Conservation (phyloP, 2,113 vertebrate genomes). For the Abramis brama region DNA sequence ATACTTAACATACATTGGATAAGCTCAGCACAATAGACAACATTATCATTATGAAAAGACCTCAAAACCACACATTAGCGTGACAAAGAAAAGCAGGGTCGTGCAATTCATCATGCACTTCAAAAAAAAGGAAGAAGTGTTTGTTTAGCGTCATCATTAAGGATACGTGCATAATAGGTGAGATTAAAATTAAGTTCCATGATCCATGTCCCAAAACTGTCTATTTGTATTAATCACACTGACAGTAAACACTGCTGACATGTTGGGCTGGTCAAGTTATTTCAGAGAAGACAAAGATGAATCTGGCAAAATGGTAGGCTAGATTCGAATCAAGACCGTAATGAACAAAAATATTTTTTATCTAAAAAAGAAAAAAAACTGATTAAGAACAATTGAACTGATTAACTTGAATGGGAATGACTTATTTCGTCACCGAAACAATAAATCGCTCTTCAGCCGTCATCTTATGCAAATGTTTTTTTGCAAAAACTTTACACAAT, state of each 20-base stretch:
- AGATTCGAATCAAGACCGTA: background rate
- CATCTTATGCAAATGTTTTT: background rate
- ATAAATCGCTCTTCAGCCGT: background rate
- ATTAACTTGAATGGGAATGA: background rate
- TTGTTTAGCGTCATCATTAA: constrained; percentile 39
- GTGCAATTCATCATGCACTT: constrained; percentile 5
- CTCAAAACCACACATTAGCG: background rate
- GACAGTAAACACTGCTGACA: constrained; percentile 22
- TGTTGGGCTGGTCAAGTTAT: background rate
- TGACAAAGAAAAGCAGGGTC: constrained; percentile 7
- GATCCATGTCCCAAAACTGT: constrained; percentile 34
- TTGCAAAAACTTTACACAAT: background rate
- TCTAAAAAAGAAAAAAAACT: background rate
- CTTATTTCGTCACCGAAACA: background rate
- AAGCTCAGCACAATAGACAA: background rate
- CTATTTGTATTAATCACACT: constrained; percentile 4
- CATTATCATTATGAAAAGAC: constrained; percentile 24
- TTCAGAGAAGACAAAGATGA: background rate
- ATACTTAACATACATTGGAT: constrained; percentile 30
- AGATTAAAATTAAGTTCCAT: constrained; percentile 18
- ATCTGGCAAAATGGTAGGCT: background rate
- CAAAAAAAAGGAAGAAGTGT: constrained; percentile 1
- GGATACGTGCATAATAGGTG: constrained; percentile 18
- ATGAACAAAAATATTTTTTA: background rate
- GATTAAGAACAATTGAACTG: background rate